Evolutionary conservation across 2,113 vertebrate genomes (phyloP), one percentile per base, ranked within the genome.

Genomic region (Hoplias malabaricus): DNA sequence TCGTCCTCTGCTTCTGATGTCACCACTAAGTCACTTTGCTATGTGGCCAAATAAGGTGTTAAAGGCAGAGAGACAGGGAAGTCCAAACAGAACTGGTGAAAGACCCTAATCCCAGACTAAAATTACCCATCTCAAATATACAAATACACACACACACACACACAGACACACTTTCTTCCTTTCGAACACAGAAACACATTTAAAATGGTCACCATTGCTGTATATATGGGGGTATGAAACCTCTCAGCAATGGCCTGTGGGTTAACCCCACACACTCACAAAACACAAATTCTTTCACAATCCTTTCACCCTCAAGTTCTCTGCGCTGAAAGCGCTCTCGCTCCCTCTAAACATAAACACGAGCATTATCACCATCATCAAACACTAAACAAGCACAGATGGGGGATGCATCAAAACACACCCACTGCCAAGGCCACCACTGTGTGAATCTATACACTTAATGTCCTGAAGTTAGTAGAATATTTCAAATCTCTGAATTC

Each of bases 11-110:
- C 13, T 36, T 62, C 63, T 33, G 25, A 61, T 34, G 29, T 68
- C 69, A 42, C 71, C 8, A 50, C 48, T 40, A 14, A 27, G 62
- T 21, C 79, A 43, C 12, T 86, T 84, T 1, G 42, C 40, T 0
- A 83, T 46, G 79, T 83, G 77, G 90, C 93, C 92, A 92, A 91
- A 94, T 86, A 94, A 92, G 92, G 93, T 77, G 42, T 90, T 67
- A 87, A 2, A 80, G 77, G 75, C 73, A 40, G 61, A 85, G 62
- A 82, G 4, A 50, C 33, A 27, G 29, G 31, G 42, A 65, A 10
- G 48, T 53, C 43, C 61, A 53, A 29, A 25, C 7, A 53, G 43
- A 25, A 31, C 14, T 38, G 53, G 25, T 31, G 8, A 38, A 65
- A 53, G 12, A 71, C 40, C 14, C n/a, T 9, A 40, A 70, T 69